These are phyloP conservation scores for Turnix velox DNA, from an alignment of 2,113 vertebrate species.

Conservation along the genomic window DNA sequence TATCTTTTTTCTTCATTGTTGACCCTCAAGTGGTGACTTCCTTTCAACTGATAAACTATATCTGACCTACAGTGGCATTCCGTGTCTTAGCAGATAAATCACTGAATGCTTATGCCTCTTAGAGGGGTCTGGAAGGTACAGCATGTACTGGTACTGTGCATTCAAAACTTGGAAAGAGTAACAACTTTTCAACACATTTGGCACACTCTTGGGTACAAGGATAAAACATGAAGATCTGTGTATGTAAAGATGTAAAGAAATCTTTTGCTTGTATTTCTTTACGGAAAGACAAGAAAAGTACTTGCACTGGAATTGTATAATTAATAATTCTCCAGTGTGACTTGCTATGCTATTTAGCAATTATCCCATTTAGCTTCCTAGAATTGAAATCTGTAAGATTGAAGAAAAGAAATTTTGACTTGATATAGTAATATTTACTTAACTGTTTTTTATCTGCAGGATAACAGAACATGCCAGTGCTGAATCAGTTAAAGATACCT, in stretches of 20 bases:
- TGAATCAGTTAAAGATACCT: not conserved
- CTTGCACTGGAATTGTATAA: not conserved
- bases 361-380: not conserved
- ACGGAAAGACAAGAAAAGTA: not conserved
- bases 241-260: not conserved
- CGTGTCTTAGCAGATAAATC: not conserved
- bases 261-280: not conserved
- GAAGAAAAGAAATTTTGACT: not conserved
- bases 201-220: not conserved
- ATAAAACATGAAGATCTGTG: not conserved
- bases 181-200: not conserved
- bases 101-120: not conserved
- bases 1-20: not conserved
- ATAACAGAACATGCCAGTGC: not conserved
- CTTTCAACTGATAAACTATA: not conserved
- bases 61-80: not conserved
- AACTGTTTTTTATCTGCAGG: not conserved
- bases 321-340: not conserved
- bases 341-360: not conserved
- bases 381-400: not conserved
- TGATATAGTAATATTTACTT: not conserved
- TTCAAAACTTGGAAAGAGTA: not conserved
- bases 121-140: not conserved
- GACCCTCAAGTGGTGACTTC: not conserved
- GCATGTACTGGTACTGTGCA: not conserved